Evolutionary conservation across 2,113 vertebrate species (phyloP).

Genomic region (Tetrao urogallus): DNA sequence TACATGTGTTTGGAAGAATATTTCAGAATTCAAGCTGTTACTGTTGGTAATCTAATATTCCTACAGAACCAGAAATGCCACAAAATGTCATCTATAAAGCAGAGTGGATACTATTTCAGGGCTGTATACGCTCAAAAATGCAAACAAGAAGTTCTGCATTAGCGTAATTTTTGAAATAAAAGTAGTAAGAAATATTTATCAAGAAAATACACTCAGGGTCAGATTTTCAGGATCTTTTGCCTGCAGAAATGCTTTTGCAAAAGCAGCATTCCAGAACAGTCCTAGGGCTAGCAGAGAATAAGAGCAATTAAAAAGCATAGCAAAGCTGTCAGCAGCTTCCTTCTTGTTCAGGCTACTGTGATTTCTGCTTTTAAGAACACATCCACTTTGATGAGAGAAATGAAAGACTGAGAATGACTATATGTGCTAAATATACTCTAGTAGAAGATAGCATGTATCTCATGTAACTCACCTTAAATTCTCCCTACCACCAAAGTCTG

Average conservation of each 20-base stretch:
- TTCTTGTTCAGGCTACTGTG: not conserved
- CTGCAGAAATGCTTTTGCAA: not conserved
- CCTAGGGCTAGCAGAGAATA: not conserved
- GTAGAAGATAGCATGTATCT: not conserved
- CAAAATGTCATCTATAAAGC: not conserved
- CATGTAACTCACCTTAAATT: not conserved
- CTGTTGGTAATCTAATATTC: not conserved
- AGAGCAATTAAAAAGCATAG: not conserved
- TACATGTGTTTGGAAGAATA: not conserved
- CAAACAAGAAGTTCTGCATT: not conserved
- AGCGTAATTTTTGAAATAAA: not conserved
- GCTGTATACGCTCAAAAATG: not conserved
- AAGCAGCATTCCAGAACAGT: not conserved
- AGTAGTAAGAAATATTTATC: not conserved
- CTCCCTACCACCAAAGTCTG: not conserved
- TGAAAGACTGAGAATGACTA: not conserved
- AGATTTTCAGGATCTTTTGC: not conserved
- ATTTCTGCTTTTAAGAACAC: not conserved
- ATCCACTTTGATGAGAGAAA: not conserved
- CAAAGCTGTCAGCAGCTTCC: slow-evolving; percentile 43
- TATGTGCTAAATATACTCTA: not conserved
- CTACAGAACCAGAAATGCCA: not conserved
- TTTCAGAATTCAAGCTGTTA: not conserved
- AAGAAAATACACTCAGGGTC: not conserved
- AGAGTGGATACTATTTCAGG: not conserved